phyloP scores from a whole-genome alignment of 1,140 invertebrate genomes.

The Panulirus ornatus region DNA sequence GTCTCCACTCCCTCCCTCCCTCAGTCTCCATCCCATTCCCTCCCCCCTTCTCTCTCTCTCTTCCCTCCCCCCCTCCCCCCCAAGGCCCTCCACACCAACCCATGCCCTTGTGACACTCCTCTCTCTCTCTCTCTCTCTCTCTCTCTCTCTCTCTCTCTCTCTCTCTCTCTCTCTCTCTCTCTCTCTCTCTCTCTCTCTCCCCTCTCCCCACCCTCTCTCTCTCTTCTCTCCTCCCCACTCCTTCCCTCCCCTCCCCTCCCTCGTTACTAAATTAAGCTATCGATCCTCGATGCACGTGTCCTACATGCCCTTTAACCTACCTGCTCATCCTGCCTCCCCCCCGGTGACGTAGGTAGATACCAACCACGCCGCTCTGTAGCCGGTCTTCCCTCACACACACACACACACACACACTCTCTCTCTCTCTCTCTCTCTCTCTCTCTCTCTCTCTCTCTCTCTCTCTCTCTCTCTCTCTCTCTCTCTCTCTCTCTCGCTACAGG shows the following conservation, averaged over 20 bases:
- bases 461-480: too few relatives aligned
- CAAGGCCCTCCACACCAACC: neutral
- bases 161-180: constrained; percentile 28
- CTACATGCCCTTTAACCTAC: too few relatives aligned
- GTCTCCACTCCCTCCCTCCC: neutral
- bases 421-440: neutral
- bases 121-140: constrained; percentile 36
- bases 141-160: constrained; percentile 36
- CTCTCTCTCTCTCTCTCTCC: neutral
- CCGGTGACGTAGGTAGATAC: neutral
- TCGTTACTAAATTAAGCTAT: too few relatives aligned
- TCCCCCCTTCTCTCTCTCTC: neutral
- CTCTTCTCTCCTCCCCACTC: too few relatives aligned
- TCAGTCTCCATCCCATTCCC: neutral
- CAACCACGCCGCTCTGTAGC: neutral
- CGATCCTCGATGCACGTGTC: too few relatives aligned
- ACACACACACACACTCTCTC: neutral
- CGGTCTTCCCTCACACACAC: neutral
- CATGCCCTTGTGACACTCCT: neutral
- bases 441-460: neutral
- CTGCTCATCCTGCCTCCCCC: too few relatives aligned
- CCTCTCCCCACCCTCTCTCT: neutral
- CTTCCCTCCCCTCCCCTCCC: too few relatives aligned
- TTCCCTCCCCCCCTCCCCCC: neutral
- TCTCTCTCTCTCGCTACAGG: too few relatives aligned